These are phyloP conservation scores for Lycaon pictus DNA, from an alignment of 2,113 vertebrate species.

Conservation along the genomic window DNA sequence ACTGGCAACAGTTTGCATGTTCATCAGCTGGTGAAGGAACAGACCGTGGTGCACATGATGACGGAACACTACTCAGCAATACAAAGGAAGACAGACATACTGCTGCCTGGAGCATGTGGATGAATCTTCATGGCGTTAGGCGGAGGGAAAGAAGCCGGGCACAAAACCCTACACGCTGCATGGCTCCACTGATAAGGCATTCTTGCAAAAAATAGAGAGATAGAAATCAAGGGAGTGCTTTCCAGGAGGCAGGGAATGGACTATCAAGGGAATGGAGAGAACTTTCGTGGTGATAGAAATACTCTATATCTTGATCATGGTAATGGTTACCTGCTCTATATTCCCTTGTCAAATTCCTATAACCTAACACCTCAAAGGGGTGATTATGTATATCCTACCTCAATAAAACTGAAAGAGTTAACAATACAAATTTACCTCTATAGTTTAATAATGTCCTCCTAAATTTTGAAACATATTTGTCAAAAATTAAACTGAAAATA, in stretches of 20 bases:
- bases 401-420: not conserved
- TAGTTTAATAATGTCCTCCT: not conserved
- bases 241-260: not conserved
- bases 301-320: not conserved
- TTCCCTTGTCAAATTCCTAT: slow-evolving; percentile 31
- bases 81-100: not conserved
- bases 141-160: not conserved
- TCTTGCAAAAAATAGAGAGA: not conserved
- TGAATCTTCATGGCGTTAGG: not conserved
- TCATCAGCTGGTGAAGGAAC: not conserved
- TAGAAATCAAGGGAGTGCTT: not conserved
- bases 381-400: not conserved
- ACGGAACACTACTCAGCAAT: not conserved
- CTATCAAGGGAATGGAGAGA: not conserved
- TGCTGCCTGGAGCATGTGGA: not conserved
- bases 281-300: not conserved
- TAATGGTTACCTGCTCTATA: not conserved
- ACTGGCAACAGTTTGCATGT: not conserved
- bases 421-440: not conserved
- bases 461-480: not conserved
- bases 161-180: not conserved
- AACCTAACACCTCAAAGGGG: not conserved
- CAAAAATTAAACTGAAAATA: slow-evolving; percentile 17
- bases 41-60: not conserved
- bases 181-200: not conserved